Conservation (phyloP, 2,888 invertebrate genomes). For the Agriopis leucophaearia region DNA sequence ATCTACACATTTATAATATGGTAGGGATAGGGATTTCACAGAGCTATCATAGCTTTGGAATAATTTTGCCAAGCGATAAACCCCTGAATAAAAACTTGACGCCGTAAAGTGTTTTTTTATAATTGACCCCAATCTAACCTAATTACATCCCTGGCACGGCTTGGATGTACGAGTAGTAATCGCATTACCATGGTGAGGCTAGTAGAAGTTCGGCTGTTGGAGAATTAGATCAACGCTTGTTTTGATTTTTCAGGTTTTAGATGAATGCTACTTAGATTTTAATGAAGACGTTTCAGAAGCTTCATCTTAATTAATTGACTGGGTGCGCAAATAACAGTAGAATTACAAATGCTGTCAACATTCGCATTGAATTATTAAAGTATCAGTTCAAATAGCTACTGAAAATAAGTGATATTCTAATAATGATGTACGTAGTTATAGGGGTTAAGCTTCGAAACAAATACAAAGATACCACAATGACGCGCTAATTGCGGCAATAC, state of each 20-base stretch:
- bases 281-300: background rate
- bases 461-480: no score
- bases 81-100: no score
- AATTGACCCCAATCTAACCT: background rate
- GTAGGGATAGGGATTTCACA: no score
- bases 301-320: background rate
- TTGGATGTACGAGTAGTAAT: constrained; percentile 11
- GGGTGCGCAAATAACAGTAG: background rate
- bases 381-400: no score
- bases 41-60: no score
- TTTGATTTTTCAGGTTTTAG: constrained; percentile 1
- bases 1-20: no score
- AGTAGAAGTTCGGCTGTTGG: background rate
- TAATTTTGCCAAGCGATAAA: no score
- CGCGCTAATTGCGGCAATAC: no score
- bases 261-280: constrained; percentile 1
- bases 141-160: background rate
- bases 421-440: no score
- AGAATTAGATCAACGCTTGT: constrained; percentile 6
- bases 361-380: background rate
- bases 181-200: constrained; percentile 5
- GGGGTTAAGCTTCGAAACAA: no score
- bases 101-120: no score
- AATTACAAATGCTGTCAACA: background rate
- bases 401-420: no score